Evolutionary conservation across 30 jellyfish, hydroid and myxozoan genomes (phyloP).

Genomic region (Mastigias papua): DNA sequence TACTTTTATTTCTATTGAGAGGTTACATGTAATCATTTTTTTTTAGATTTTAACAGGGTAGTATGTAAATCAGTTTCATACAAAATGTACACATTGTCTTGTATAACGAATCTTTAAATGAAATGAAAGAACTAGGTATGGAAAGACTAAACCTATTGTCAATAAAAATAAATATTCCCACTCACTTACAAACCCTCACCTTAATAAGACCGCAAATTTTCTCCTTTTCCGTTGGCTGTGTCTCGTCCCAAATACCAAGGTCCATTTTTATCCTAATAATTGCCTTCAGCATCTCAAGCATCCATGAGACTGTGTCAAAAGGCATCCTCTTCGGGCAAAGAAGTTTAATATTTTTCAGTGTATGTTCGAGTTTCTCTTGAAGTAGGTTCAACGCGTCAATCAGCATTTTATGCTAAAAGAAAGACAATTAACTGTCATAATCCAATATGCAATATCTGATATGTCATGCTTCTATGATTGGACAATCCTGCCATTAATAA

Average conservation of each 20-base stretch:
- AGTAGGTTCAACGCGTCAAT: slow-evolving; percentile 21
- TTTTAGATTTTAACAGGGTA: too few relatives aligned
- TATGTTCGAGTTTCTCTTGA: slow-evolving; percentile 34
- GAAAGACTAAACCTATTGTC: too few relatives aligned
- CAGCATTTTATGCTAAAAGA: slow-evolving; percentile 31
- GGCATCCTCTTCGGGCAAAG: slow-evolving; percentile 51
- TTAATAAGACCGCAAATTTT: slow-evolving; percentile 13
- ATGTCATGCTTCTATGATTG: too few relatives aligned
- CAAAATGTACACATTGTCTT: too few relatives aligned
- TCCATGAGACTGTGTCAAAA: slow-evolving; percentile 65
- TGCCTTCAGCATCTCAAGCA: slow-evolving; percentile 60
- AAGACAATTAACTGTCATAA: not conserved
- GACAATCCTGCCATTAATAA: too few relatives aligned
- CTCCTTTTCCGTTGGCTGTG: slow-evolving; percentile 1
- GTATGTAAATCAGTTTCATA: too few relatives aligned
- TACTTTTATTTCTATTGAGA: too few relatives aligned
- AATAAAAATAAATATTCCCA: too few relatives aligned
- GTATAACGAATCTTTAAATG: too few relatives aligned
- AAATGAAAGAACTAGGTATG: too few relatives aligned
- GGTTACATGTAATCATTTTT: too few relatives aligned
- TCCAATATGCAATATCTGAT: too few relatives aligned
- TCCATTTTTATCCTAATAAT: slow-evolving; percentile 37
- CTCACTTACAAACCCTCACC: slow-evolving; percentile 27
- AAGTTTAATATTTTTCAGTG: slow-evolving; percentile 34
- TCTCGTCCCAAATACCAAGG: slow-evolving; percentile 47